Base-by-base conservation (phyloP, 2,888 invertebrate genomes). In the Eupsilia transversa region DNA sequence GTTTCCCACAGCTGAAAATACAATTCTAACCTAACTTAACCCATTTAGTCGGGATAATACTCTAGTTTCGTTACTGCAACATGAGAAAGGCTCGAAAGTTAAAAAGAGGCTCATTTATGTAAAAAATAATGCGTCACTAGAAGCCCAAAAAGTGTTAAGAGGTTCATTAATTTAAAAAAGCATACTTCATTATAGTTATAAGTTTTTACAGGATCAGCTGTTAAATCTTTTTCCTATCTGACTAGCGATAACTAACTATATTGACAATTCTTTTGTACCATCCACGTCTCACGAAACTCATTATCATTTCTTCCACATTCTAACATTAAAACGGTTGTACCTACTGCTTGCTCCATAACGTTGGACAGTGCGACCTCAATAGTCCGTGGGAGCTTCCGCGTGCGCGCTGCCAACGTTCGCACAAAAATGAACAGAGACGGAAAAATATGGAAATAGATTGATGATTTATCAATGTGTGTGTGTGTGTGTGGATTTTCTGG, bases 391-490 rank as follows among this genome's bases (percentile, higher is more conserved):
- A 5, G 60, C 78, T 86, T 86, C 86, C 86, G 85, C 74, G 85
- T 79, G 0, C n/a, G 38, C 30, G 35, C 49, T 84, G 85, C 85
- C 85, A 86, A 84, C 75, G 35, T 49, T 63, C 27, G 57, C 61
- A 84, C 70, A 79, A 84, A 84, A 86, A 84, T 57, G 71, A 75
- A 64, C 56, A 35, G 57, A 38, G 10, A 65, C 52, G 27, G 76
- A 74, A 72, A 72, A 71, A 80, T 80, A 80, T 77, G 68, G 80
- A 84, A 85, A 82, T 82, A 82, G 82, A 80, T 80, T 76, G 49
- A 60, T 79, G 74, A 82, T 69, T 61, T 80, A 80, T 59, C 75
- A 74, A 68, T 65, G 38, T 67, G 56, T 74, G 64, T 64, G 57
- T 27, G 60, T 54, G 46, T 43, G 23, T 7, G 70, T 71, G 54